Evolutionary conservation across 2,888 invertebrate species (phyloP), one percentile per base, ranked within the genome.

Genomic region (Glyphotaelius pellucidus): DNA sequence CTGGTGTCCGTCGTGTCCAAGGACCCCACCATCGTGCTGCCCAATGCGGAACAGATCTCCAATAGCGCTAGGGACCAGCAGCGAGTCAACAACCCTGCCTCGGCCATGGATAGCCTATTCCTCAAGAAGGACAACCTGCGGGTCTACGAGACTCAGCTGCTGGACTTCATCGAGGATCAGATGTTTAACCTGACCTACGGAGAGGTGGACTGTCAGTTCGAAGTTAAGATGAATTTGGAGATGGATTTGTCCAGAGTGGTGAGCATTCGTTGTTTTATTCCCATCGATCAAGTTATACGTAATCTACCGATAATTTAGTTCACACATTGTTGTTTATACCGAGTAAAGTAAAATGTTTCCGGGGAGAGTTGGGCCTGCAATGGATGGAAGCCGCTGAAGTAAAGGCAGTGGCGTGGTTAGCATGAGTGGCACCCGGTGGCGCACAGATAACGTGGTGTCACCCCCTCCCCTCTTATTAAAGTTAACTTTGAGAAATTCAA

Each of bases 1-100:
- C 94, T 96, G 3, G 95, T 96, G 3, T 94, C 95, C 0, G 95
- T 94, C 93, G 95, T 96, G 1, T 96, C 96, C 0, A 96, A 96
- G 94, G 94, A 95, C 1, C 94, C 94, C 31, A 95, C 96, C 0
- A 93, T 94, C 0, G 67, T 94, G 94, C 31, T n/a, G 25, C 31
- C 15, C 30, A 38, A 67, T 81, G 15, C 52, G 32, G 83, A 67
- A 67, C 93, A 93, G 89, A 93, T 93, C 14, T 86, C 92, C 0
- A 94, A 94, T 19, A 93, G 38, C 85, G 12, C n/a, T 4, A 35
- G 85, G n/a, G 15, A 38, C 42, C 80, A 88, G 38, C 93, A 93
- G 87, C 93, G 93, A 14, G 79, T 91, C 0, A 94, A 94, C 19
- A 93, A 92, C 52, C 11, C 83, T 32, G 67, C 91, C 32, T n/a